These are phyloP conservation scores for Crocodylus rhombifer DNA, from an alignment of 2,797 vertebrate genomes.

Conservation along the genomic window DNA sequence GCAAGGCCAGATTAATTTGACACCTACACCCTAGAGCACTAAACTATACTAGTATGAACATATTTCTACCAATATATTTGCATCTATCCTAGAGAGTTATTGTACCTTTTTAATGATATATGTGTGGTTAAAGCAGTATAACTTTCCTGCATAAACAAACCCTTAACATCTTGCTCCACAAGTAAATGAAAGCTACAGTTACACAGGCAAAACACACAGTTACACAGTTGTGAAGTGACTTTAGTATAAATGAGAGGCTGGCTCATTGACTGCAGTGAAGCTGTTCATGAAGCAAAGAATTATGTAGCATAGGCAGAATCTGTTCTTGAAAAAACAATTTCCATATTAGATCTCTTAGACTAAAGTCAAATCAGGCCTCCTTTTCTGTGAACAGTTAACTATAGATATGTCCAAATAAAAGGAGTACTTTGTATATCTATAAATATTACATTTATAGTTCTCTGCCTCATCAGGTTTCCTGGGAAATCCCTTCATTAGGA, in stretches of 20 bases:
- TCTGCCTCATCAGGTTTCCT: neutral
- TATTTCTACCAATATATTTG: neutral
- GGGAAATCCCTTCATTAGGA: neutral
- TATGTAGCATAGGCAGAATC: neutral
- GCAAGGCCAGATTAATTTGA: no score
- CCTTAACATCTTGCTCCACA: neutral
- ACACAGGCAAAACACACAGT: neutral
- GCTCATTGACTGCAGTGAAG: neutral
- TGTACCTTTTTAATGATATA: neutral
- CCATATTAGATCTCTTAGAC: neutral
- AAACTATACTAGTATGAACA: neutral
- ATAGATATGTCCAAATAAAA: no score
- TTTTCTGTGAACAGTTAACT: neutral
- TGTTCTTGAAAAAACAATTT: neutral
- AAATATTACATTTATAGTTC: neutral
- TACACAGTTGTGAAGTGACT: neutral
- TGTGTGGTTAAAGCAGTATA: neutral
- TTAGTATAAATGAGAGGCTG: no score
- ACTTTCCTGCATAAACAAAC: neutral
- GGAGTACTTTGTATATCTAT: no score
- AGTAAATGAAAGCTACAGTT: neutral
- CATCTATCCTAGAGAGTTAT: neutral
- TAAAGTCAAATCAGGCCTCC: neutral
- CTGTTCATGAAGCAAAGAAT: neutral
- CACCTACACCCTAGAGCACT: no score